A percentile compares a stretch with the other conserved stretches of the same genome.
Conservation (phyloP, 2,888 invertebrate genomes). For the Melinopterus prodromus region DNA sequence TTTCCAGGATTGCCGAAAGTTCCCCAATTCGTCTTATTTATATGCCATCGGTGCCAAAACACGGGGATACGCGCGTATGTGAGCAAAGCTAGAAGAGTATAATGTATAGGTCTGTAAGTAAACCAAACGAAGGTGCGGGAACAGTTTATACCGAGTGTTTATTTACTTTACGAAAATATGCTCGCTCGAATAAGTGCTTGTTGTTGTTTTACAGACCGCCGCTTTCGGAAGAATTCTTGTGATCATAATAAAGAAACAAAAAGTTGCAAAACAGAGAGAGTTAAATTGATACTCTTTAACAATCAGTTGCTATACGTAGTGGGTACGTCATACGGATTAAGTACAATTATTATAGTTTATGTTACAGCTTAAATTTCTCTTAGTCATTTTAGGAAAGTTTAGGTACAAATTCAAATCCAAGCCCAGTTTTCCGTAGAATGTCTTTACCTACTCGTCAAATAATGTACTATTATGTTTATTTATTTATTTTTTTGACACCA, state of each 20-base stretch:
- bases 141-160: neutral
- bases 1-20: constrained; percentile 4
- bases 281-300: no score
- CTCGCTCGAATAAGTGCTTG: constrained; percentile 4
- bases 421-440: no score
- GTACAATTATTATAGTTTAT: no score
- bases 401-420: no score
- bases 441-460: no score
- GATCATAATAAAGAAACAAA: neutral
- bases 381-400: no score
- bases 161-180: neutral
- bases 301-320: no score
- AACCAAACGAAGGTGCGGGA: neutral
- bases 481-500: no score
- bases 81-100: neutral
- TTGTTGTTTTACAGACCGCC: neutral
- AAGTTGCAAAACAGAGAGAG: neutral
- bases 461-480: no score
- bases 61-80: neutral
- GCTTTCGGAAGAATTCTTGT: neutral
- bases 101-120: neutral
- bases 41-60: neutral
- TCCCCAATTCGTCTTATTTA: neutral
- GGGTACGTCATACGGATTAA: no score
- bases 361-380: no score